Conservation (phyloP, 2,797 vertebrate species). For the Lerista edwardsae region DNA sequence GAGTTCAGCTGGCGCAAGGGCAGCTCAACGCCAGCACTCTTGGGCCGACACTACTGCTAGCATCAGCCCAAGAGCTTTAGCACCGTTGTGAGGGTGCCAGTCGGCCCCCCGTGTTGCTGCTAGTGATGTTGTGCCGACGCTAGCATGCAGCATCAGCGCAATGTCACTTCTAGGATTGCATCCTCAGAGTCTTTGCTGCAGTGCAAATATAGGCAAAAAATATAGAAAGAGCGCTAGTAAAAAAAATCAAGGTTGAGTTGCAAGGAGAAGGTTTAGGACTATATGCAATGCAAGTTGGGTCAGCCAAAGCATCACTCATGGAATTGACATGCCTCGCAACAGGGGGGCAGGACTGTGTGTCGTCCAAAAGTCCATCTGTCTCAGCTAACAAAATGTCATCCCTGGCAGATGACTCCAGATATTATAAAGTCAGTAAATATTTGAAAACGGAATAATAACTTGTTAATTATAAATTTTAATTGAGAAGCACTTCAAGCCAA, state of each 20-base stretch:
- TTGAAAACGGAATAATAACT: conserved; percentile 44
- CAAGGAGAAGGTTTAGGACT: accelerated
- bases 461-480: conserved; percentile 50
- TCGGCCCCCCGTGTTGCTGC: too few relatives aligned
- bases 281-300: neutral
- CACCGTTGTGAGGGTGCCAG: too few relatives aligned
- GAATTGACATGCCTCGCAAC: accelerated
- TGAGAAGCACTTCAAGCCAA: conserved; percentile 31
- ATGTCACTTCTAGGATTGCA: too few relatives aligned
- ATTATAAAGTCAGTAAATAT: conserved; percentile 8
- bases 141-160: too few relatives aligned
- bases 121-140: too few relatives aligned
- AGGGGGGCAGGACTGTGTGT: accelerated
- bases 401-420: conserved; percentile 19
- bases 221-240: too few relatives aligned
- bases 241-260: accelerated
- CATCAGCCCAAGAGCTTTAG: too few relatives aligned
- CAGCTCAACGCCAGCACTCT: too few relatives aligned
- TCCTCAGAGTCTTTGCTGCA: too few relatives aligned
- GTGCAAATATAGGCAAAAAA: neutral
- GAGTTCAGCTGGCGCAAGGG: too few relatives aligned
- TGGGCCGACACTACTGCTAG: too few relatives aligned
- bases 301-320: neutral
- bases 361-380: neutral
- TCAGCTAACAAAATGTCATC: neutral